Base-by-base conservation (phyloP, 2,888 invertebrate genomes). In the Orthonychiurus folsomi region DNA sequence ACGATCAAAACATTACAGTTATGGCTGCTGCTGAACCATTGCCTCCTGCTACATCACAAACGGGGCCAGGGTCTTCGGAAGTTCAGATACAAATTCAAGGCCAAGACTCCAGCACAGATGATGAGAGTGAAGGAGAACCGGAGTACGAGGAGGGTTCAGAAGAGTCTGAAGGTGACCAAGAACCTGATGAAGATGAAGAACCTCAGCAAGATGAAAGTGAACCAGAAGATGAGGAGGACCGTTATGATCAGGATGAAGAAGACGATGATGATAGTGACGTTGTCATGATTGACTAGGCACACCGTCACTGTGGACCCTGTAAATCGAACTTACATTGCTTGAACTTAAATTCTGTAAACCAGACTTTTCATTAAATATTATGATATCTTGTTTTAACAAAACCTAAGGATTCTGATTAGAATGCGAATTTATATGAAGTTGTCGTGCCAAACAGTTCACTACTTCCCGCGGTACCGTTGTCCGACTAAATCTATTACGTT, bases 241-340 rank as follows among this genome's bases (percentile, higher is more conserved):
- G 62, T 2, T 68, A 65, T 1, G 62, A 61, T 23, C 60, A 60
- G 9, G 50, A 61, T 61, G 56, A 57, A 1, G 56, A 62, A 20
- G 66, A 63, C 15, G 60, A 61, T 9, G 63, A 64, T 50, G 64
- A 63, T 27, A 57, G 63, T 56, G 68, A 68, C 55, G 52, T 64
- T 23, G 63, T 68, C 37, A 37, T 15, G 5, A 5, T 37, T 5
- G 37, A 37, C 15, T 37, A 37, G 15, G 5, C 15, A 37, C 5
- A 37, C 15, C 15, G 37, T n/a, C 37, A 37, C 37, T 37, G 9
- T 37, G 37, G 37, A 37, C 15, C 15, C 5, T 9, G 5, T 37
- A 37, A 37, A 37, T 37, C 15, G 37, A 37, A 37, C 15, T 37
- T 37, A 37, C 37, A 37, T 37, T 37, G 5, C 5, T 15, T 37